Evolutionary conservation across 2,888 invertebrate genomes (phyloP).

Genomic region (Parelbella ahira): DNA sequence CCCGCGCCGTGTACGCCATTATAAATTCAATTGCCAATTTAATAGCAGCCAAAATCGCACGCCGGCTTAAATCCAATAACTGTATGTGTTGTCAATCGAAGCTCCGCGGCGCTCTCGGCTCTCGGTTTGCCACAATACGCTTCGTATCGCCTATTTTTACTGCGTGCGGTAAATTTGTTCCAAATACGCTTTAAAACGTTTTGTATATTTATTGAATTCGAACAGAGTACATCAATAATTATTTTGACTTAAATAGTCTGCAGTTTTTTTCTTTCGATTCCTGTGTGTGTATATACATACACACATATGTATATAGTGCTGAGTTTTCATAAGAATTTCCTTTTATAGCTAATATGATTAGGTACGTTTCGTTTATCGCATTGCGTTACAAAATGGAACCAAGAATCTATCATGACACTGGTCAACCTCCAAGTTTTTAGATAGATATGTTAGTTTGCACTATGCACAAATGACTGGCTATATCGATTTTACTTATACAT

Average conservation of each 20-base stretch:
- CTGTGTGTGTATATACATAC: no score
- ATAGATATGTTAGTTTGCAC: no score
- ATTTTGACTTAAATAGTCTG: background rate
- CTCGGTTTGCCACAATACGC: slow-evolving; percentile 11
- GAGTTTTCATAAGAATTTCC: no score
- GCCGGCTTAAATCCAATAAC: slow-evolving; percentile 13
- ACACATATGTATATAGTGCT: no score
- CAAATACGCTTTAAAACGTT: slow-evolving; percentile 11
- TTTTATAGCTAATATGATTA: no score
- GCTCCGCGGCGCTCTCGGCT: slow-evolving; percentile 6
- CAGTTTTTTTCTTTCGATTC: no score
- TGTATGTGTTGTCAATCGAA: slow-evolving; percentile 21
- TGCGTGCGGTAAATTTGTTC: slow-evolving; percentile 9
- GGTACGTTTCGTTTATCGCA: no score
- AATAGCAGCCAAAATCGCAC: slow-evolving; percentile 10
- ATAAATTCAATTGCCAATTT: slow-evolving; percentile 1
- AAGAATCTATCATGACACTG: no score
- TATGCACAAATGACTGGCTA: no score
- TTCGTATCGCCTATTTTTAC: slow-evolving; percentile 15
- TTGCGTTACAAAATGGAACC: no score
- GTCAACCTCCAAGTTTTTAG: no score
- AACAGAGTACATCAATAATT: background rate
- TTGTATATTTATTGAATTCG: slow-evolving; percentile 3
- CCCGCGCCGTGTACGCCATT: slow-evolving; percentile 4
- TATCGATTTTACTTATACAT: background rate